phyloP scores from a whole-genome alignment of 2,113 vertebrate species.

The Lycocorax pyrrhopterus region DNA sequence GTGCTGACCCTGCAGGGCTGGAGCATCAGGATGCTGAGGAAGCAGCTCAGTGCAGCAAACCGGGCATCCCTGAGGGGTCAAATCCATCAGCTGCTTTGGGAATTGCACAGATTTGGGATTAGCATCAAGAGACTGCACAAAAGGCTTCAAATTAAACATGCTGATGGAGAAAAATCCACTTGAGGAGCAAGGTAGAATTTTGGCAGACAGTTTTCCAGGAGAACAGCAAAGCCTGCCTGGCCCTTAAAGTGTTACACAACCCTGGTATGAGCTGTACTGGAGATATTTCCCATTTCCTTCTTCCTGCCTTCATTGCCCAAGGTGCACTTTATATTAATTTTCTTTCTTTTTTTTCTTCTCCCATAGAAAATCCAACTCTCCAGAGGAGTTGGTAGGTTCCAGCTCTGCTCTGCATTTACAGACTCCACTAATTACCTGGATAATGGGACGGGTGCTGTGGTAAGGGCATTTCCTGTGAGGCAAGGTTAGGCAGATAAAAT shows the following conservation, averaged over 20 bases:
- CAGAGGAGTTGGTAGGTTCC: neutral
- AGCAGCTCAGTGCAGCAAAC: neutral
- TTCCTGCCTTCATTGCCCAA: neutral
- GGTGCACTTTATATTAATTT: constrained; percentile 20
- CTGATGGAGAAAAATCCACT: neutral
- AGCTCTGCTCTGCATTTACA: constrained; percentile 24
- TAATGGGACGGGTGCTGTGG: constrained; percentile 32
- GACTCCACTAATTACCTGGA: constrained; percentile 15
- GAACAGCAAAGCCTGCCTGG: neutral
- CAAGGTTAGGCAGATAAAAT: constrained; percentile 39
- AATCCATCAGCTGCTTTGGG: neutral
- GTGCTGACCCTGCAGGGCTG: accelerated
- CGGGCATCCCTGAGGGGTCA: neutral
- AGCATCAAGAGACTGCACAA: neutral
- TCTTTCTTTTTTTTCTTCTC: neutral
- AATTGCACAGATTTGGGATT: neutral
- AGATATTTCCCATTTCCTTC: constrained; percentile 7
- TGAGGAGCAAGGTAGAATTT: neutral
- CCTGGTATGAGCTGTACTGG: neutral
- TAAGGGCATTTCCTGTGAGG: constrained; percentile 49
- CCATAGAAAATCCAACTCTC: neutral
- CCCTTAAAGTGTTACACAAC: neutral
- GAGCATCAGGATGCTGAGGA: neutral
- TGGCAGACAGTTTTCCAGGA: neutral
- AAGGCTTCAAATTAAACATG: neutral